Conservation (phyloP, 2,888 invertebrate genomes). For the Conomelus anceps region DNA sequence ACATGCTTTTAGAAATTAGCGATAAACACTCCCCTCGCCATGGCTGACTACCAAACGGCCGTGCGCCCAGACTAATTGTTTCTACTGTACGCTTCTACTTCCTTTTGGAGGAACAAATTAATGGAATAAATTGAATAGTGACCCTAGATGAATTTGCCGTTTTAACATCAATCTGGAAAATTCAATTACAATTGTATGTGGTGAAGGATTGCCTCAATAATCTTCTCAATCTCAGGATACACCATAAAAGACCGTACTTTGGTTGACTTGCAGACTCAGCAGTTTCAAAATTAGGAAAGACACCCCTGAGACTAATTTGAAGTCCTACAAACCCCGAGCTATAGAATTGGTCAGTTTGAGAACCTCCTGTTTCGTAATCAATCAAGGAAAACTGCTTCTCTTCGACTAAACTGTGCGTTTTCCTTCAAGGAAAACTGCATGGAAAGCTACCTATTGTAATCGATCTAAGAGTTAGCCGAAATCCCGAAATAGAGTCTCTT, state of each 20-base stretch:
- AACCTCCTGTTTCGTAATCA: neutral
- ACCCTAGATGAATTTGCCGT: too few species aligned
- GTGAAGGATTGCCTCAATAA: neutral
- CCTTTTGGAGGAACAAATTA: too few species aligned
- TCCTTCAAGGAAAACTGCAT: neutral
- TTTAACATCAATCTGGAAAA: too few species aligned
- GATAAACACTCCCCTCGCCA: too few species aligned
- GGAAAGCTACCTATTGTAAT: neutral
- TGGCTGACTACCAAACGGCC: too few species aligned
- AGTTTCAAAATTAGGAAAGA: neutral
- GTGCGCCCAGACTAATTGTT: too few species aligned
- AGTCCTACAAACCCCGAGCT: neutral
- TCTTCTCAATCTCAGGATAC: too few species aligned
- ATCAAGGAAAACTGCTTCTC: neutral
- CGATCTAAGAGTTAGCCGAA: too few species aligned
- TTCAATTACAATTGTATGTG: neutral
- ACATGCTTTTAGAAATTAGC: too few species aligned
- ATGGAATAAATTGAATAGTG: too few species aligned
- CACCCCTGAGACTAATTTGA: neutral
- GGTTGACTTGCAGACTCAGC: neutral
- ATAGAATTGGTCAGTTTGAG: neutral
- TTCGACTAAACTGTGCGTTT: neutral
- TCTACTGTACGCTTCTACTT: too few species aligned
- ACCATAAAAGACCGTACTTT: neutral
- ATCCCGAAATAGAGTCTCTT: too few species aligned